Evolutionary conservation across 2,797 vertebrate species (phyloP), one percentile per base, ranked within the genome.

Genomic region (Acanthis flammea): DNA sequence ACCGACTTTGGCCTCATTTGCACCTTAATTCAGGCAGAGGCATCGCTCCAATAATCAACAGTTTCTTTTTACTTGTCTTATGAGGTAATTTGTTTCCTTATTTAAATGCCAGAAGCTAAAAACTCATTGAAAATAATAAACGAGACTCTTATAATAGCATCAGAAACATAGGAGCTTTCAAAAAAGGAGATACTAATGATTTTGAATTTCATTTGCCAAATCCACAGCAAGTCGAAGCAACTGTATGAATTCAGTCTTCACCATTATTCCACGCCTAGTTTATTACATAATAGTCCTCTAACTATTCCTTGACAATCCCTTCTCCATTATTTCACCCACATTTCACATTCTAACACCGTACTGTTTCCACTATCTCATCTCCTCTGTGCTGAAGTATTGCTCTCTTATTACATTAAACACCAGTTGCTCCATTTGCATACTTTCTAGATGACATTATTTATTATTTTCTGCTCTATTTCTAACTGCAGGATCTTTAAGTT

Each of bases 381-480:
- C 53, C 41, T 71, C 50, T 9, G 7, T 74, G 39, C 7, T 88
- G 50, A 92, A 78, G 47, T 58, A 91, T 48, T 74, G 42, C 61
- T 65, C 53, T 77, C 31, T 39, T 73, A 67, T 22, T 67, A 60
- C 31, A 83, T 45, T 81, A 82, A 94, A 87, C 45, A 80, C 27
- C n/a, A 30, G 25, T 53, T 92, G 77, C 63, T 80, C 53, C 35
- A 42, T 85, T 85, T 85, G 28, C 65, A 88, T 70, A 19, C 39
- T 78, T 88, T 67, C 50, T 50, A 63, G 50, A 74, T 86, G 8
- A 58, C 30, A 87, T 90, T 67, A 74, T 93, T 92, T 94, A 85
- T 80, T 92, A 47, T 67, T 88, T 86, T 61, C 79, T 86, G 33
- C 68, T 66, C n/a, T 63, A 47, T 77, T 95, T 71, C 53, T 94